Base-by-base conservation (phyloP, 2,888 invertebrate species). In the Rambutsinella grinnellia region DNA sequence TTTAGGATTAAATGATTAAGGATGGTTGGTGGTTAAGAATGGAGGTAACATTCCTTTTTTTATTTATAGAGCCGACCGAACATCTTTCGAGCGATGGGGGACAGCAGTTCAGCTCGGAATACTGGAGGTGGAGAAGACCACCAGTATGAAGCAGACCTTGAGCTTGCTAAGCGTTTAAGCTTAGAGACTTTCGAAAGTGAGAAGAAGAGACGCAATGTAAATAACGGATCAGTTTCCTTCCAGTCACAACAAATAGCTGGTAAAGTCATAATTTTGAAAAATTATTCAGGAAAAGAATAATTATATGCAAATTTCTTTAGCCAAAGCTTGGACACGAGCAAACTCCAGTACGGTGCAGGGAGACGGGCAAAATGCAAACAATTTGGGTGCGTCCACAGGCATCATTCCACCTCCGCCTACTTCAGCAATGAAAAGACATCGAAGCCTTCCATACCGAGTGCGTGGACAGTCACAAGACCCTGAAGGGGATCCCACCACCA, bases 131-230 rank as follows among this genome's bases (percentile, higher is more conserved):
- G 49, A 17, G 75, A 75, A 21, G 75, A 75, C 28, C 58, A 60
- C 5, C 82, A 82, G 66, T 85, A 79, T 71, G 71, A 83, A 24
- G 93, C 93, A 80, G 95, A 96, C 86, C 88, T 95, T 86, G 95
- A 95, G 87, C 92, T 93, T 86, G 95, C 95, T 1, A 94, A 93
- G 86, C 94, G 95, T 63, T 88, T 95, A 58, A 95, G 95, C 87
- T 88, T 95, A 85, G 95, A 95, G 88, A 94, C 93, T 85, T 81
- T 78, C 26, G 84, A 83, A 15, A 62, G 74, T 62, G 83, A 84
- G 57, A 71, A 71, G 46, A 28, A 46, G 2, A 17, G 44, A 28
- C 21, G 68, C 21, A 70, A 54, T 60, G 58, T 47, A 3, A 67
- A 51, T 53, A 57, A 74, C 15, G 23, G 21, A n/a, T n/a, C n/a